Evolutionary conservation across 2,888 invertebrate species (phyloP).

Genomic region (Cenopis cana): DNA sequence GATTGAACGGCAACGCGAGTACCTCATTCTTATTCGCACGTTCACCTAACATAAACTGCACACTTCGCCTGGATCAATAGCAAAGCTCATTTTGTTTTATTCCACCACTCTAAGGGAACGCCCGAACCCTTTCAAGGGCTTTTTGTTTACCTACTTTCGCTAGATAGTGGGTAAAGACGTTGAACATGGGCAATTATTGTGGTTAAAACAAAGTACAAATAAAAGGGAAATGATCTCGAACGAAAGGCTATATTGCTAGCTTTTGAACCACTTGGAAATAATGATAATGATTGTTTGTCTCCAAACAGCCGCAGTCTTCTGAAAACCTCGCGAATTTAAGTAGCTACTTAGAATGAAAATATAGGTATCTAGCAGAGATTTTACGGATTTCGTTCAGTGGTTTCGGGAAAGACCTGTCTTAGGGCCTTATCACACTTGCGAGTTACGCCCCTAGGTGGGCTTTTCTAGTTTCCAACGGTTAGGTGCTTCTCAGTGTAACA

Average conservation of each 20-base stretch:
- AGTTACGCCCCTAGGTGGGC: too few species aligned
- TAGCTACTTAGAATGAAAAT: conserved; percentile 40
- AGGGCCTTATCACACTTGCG: too few species aligned
- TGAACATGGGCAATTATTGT: conserved; percentile 64
- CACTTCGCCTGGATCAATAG: conserved; percentile 68
- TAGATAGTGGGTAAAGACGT: conserved; percentile 58
- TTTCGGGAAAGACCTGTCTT: conserved; percentile 19
- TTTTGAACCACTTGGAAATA: conserved; percentile 36
- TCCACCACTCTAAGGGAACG: conserved; percentile 68
- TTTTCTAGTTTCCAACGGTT: conserved; percentile 14
- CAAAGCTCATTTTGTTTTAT: conserved; percentile 79
- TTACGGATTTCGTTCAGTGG: conserved; percentile 27
- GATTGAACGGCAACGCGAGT: background rate
- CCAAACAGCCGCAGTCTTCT: conserved; percentile 33
- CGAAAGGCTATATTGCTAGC: conserved; percentile 19
- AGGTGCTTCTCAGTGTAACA: background rate
- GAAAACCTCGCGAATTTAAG: conserved; percentile 38
- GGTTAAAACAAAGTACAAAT: conserved; percentile 59
- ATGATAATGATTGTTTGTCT: conserved; percentile 42
- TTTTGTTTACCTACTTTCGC: conserved; percentile 66
- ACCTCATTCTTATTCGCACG: conserved; percentile 62
- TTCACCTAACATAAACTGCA: conserved; percentile 68
- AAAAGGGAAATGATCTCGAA: conserved; percentile 27
- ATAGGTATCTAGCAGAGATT: conserved; percentile 24
- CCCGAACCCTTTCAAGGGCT: conserved; percentile 74